Evolutionary conservation across 2,797 vertebrate species (phyloP).

Genomic region (Limnodromus scolopaceus): DNA sequence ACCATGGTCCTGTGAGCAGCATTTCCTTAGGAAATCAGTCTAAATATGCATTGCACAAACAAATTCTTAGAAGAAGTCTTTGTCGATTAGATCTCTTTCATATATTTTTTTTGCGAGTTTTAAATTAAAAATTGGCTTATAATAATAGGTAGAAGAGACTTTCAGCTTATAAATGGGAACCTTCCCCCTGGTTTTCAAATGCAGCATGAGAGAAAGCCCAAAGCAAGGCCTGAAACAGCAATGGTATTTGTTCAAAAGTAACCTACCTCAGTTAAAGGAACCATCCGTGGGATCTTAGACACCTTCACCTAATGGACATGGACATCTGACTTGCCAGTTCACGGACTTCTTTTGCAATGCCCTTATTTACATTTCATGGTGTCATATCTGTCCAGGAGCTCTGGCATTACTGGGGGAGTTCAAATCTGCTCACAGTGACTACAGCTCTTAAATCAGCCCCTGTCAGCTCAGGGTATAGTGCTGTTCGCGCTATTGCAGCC

Average conservation of each 20-base stretch:
- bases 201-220: not conserved
- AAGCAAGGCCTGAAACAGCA: not conserved
- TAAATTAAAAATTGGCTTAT: not conserved
- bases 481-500: not conserved
- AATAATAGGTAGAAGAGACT: not conserved
- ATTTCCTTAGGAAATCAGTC: slow-evolving; percentile 4
- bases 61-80: not conserved
- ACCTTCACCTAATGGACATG: not conserved
- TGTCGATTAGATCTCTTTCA: not conserved
- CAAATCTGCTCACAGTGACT: not conserved
- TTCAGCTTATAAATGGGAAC: not conserved
- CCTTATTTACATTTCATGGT: not conserved
- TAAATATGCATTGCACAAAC: not conserved
- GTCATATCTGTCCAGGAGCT: not conserved
- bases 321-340: not conserved
- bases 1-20: accelerated
- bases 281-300: not conserved
- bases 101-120: not conserved
- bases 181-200: not conserved
- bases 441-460: not conserved
- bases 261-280: not conserved
- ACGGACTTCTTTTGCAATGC: not conserved
- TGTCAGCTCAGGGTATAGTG: not conserved
- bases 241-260: not conserved
- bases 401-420: not conserved